These are phyloP conservation scores for Sebastiscus tertius DNA, from an alignment of 2,797 vertebrate species.

Conservation along the genomic window DNA sequence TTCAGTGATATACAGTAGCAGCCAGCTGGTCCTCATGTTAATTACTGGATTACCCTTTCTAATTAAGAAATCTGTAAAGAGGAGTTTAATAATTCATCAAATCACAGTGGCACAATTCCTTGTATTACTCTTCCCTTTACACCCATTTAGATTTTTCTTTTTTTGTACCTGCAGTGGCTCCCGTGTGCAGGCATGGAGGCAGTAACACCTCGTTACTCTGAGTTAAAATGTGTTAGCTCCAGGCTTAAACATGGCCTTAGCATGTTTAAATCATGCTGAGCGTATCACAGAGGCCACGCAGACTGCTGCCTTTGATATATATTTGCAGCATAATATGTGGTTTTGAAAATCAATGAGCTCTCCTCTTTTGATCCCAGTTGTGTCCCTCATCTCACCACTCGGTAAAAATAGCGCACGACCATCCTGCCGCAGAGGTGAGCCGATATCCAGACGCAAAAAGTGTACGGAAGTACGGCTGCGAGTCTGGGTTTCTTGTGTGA, in stretches of 20 bases:
- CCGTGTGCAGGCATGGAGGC: conserved; percentile 14
- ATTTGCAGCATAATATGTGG: conserved; percentile 67
- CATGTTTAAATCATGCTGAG: conserved; percentile 73
- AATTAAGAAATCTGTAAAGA: conserved; percentile 76
- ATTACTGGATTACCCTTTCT: conserved; percentile 80
- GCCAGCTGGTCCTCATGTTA: conserved; percentile 67
- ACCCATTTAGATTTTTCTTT: conserved; percentile 25
- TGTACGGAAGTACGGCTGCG: not conserved
- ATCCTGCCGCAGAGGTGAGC: conserved; percentile 44
- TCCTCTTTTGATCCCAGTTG: conserved; percentile 71
- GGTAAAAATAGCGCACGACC: conserved; percentile 30
- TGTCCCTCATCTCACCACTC: conserved; percentile 47
- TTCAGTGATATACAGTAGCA: conserved; percentile 67
- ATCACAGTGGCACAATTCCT: conserved; percentile 49
- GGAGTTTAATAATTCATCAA: conserved; percentile 73
- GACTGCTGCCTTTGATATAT: conserved; percentile 73
- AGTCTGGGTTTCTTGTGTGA: not conserved
- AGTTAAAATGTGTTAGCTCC: conserved; percentile 68
- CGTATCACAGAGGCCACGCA: conserved; percentile 59
- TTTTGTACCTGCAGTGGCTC: conserved; percentile 27
- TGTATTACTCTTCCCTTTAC: conserved; percentile 21
- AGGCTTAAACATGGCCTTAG: conserved; percentile 68
- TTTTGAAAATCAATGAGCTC: conserved; percentile 77
- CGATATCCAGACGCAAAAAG: not conserved
- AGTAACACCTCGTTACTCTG: conserved; percentile 51